Conservation (phyloP, 1,140 invertebrate genomes). For the Dermatophagoides farinae region DNA sequence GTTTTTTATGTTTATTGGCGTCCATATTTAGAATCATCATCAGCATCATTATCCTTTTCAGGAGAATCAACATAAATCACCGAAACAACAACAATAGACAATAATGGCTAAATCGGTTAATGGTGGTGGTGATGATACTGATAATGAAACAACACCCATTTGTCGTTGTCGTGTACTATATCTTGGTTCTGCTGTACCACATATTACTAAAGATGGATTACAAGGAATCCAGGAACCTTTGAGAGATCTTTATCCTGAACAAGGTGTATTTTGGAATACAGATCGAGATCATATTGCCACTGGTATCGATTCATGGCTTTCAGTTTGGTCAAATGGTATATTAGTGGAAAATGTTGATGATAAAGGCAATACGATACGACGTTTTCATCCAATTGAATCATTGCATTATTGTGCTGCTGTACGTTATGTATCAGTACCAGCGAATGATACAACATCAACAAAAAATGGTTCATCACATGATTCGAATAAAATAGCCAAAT, state of each 20-base stretch:
- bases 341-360: conserved; percentile 90
- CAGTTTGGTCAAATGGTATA: conserved; percentile 89
- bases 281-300: conserved; percentile 32
- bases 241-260: conserved; percentile 80
- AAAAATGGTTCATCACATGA: conserved; percentile 25
- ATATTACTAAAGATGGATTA: conserved; percentile 89
- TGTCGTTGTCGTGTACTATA: conserved; percentile 93
- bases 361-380: conserved; percentile 72
- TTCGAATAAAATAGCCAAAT: conserved; percentile 41
- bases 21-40: neutral
- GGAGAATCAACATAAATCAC: neutral
- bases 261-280: conserved; percentile 33
- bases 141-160: conserved; percentile 49
- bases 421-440: conserved; percentile 43
- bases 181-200: conserved; percentile 85
- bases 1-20: no score
- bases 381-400: conserved; percentile 91
- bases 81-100: neutral
- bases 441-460: conserved; percentile 15
- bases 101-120: conserved; percentile 5
- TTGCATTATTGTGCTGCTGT: conserved; percentile 95
- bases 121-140: conserved; percentile 1
- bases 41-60: neutral
- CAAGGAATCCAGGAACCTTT: conserved; percentile 94
- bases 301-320: conserved; percentile 90